Percentiles rank a stretch among this genome's conserved stretches.
Conservation (phyloP, 2,888 invertebrate species). For the Geophilus truncorum region DNA sequence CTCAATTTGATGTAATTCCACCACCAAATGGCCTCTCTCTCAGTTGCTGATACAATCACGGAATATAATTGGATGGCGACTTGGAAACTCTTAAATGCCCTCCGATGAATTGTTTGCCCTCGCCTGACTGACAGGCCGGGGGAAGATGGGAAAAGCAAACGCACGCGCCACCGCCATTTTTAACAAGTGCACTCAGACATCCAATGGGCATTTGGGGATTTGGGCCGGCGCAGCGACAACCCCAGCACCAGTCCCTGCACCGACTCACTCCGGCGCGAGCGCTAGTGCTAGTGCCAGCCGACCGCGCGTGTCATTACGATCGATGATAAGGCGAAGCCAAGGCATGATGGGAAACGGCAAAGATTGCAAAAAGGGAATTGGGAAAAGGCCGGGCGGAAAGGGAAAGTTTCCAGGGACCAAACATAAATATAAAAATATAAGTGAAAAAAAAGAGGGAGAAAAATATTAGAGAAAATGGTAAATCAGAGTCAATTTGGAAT, state of each 20-base stretch:
- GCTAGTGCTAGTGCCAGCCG: not conserved
- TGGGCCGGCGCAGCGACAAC: slow-evolving; percentile 29
- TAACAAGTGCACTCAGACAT: slow-evolving; percentile 33
- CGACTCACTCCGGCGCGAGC: slow-evolving; percentile 10
- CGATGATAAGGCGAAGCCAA: slow-evolving; percentile 16
- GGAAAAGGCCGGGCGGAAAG: not conserved
- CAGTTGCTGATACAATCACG: slow-evolving; percentile 38
- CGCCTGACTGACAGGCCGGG: slow-evolving; percentile 37
- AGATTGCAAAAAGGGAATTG: not conserved
- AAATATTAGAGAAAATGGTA: not conserved
- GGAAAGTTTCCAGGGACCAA: not conserved
- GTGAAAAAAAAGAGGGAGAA: not conserved
- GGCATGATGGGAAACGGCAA: slow-evolving; percentile 17
- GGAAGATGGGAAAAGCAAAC: slow-evolving; percentile 29
- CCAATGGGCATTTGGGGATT: slow-evolving; percentile 38
- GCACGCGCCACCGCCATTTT: slow-evolving; percentile 31
- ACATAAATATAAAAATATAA: not conserved
- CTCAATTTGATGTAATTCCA: slow-evolving; percentile 38
- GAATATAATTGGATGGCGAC: slow-evolving; percentile 39
- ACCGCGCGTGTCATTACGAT: slow-evolving; percentile 27
- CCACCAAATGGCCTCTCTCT: slow-evolving; percentile 34
- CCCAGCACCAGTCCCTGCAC: slow-evolving; percentile 14
- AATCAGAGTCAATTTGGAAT: no score
- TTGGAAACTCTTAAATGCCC: slow-evolving; percentile 38
- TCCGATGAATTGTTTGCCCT: slow-evolving; percentile 38